These are phyloP conservation scores for Labroides dimidiatus DNA, from an alignment of 2,797 vertebrate species.

Conservation along the genomic window DNA sequence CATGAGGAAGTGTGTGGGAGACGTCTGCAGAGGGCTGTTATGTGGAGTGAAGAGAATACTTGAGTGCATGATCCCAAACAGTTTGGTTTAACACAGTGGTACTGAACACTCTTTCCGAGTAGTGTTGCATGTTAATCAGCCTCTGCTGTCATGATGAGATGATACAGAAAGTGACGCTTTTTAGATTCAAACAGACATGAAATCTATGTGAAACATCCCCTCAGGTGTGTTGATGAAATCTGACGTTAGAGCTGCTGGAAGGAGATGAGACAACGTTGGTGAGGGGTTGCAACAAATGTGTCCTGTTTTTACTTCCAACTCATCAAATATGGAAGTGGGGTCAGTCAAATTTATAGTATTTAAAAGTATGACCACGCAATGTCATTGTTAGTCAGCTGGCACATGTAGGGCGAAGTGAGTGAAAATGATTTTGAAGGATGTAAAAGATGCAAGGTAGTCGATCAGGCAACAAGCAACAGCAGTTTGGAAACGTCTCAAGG, in stretches of 20 bases:
- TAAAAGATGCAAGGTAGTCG: no score
- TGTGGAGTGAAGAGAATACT: conserved; percentile 53
- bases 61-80: conserved; percentile 52
- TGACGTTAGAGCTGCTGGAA: neutral
- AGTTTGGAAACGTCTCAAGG: no score
- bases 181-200: neutral
- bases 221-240: conserved; percentile 20
- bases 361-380: no score
- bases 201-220: conserved; percentile 20
- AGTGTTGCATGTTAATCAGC: conserved; percentile 34
- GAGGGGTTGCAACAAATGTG: neutral
- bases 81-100: conserved; percentile 46
- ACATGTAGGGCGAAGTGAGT: no score
- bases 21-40: conserved; percentile 57
- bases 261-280: neutral
- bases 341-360: no score
- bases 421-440: no score
- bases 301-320: neutral
- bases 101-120: conserved; percentile 24
- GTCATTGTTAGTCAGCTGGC: no score
- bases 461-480: no score
- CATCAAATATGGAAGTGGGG: neutral
- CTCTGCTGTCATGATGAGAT: neutral
- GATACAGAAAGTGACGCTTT: neutral
- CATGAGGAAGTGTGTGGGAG: conserved; percentile 56